Percentiles rank a stretch among this genome's conserved stretches.
Evolutionary conservation across 2,113 vertebrate genomes (phyloP).

Genomic region (Addax nasomaculatus): DNA sequence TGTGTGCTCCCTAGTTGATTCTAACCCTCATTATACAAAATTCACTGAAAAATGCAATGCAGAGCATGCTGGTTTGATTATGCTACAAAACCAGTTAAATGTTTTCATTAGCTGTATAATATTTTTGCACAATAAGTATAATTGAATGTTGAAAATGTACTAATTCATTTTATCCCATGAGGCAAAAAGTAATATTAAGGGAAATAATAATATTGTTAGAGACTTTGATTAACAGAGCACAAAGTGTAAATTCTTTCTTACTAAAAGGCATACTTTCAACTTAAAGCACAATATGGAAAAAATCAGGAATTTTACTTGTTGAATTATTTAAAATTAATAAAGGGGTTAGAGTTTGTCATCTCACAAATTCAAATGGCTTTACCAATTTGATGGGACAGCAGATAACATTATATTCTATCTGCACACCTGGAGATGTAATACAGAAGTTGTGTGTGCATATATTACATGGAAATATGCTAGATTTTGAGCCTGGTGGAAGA

Average conservation of each 20-base stretch:
- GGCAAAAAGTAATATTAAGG: conserved; percentile 45
- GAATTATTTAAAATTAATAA: conserved; percentile 47
- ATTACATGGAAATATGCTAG: background rate
- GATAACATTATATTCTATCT: background rate
- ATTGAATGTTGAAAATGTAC: conserved; percentile 61
- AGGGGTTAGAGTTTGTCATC: background rate
- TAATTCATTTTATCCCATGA: conserved; percentile 64
- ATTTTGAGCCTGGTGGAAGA: background rate
- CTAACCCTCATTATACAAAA: conserved; percentile 57
- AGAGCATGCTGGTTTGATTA: conserved; percentile 63
- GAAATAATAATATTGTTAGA: conserved; percentile 32
- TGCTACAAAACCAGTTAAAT: conserved; percentile 54
- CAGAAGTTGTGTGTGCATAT: background rate
- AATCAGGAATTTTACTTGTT: background rate
- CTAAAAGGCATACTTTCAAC: background rate
- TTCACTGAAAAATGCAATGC: conserved; percentile 40
- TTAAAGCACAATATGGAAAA: background rate
- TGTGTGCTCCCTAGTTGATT: conserved; percentile 20
- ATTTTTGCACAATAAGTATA: conserved; percentile 65
- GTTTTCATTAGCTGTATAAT: conserved; percentile 59
- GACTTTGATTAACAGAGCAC: conserved; percentile 12
- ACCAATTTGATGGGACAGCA: background rate
- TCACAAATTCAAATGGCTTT: background rate
- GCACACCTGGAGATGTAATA: background rate
- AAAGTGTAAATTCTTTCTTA: background rate